Evolutionary conservation across 2,113 vertebrate species (phyloP), one percentile per base, ranked within the genome.

Genomic region (Alligator sinensis): DNA sequence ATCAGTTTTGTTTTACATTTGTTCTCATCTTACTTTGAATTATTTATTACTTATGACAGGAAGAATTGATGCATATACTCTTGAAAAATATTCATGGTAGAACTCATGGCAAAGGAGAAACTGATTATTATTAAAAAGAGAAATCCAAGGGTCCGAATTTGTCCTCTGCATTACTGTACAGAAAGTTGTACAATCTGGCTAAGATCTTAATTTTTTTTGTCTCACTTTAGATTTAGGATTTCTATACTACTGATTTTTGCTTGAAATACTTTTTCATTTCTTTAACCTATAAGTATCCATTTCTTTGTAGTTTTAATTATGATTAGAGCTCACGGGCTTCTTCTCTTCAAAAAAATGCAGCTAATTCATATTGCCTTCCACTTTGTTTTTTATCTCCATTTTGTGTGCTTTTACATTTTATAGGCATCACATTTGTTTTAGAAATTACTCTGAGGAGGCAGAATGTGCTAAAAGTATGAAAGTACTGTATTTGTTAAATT

Each of bases 21-120:
- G 68, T 2, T 93, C 86, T 87, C 85, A 54, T 84, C 89, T 94
- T 93, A 83, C 81, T 85, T 66, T 92, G 91, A 97, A 96, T 96
- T 93, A 96, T 94, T 97, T 96, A 96, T 95, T 93, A 79, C 72
- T 91, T 90, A 72, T 72, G 84, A 82, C 83, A 18, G 82, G 70
- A 94, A 91, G 75, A 77, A 80, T 82, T 66, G 64, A 77, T 25
- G 88, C 3, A 3, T 47, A 47, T 58, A 14, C 16, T 95, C 92
- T 64, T 85, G 62, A 90, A 80, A 87, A 94, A 83, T 34, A 22
- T 14, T 68, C 76, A 68, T 76, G 68, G 77, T 63, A 90, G 62
- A 24, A 59, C 25, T 62, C 57, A 54, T 34, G 11, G 68, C n/a
- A 84, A 88, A 88, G 34, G 0, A 68, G 72, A 77, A 1, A 4